Percentiles rank a stretch among this genome's conserved stretches.
Evolutionary conservation across 2,797 vertebrate genomes (phyloP).

Genomic region (Calcarius lapponicus): DNA sequence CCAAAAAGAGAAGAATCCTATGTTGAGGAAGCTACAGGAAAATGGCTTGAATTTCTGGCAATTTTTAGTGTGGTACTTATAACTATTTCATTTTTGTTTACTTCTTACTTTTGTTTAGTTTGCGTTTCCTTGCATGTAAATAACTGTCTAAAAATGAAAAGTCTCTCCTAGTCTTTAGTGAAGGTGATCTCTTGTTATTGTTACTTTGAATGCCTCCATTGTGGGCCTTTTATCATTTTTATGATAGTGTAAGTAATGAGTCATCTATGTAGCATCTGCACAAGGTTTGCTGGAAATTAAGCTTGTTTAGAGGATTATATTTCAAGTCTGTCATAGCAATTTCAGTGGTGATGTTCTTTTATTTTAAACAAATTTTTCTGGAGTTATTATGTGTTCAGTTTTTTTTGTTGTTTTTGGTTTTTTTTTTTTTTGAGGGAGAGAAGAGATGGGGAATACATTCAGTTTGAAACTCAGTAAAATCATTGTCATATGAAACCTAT

Average conservation of each 20-base stretch:
- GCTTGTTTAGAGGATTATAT: constrained; percentile 51
- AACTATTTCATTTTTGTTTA: not conserved
- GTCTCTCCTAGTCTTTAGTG: not conserved
- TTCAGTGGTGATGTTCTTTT: constrained; percentile 14
- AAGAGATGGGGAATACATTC: not conserved
- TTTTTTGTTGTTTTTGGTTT: no score
- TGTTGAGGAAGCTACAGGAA: not conserved
- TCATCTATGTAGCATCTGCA: constrained; percentile 31
- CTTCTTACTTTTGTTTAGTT: not conserved
- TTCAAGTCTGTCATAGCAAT: constrained; percentile 54
- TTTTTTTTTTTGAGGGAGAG: not conserved
- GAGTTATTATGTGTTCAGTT: not conserved
- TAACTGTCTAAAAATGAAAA: not conserved
- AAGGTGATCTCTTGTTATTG: constrained; percentile 50
- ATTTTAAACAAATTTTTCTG: constrained; percentile 25
- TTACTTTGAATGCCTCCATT: constrained; percentile 39
- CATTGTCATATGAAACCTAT: not conserved
- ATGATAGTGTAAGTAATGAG: constrained; percentile 40
- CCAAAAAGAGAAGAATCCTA: not conserved
- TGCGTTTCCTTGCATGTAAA: not conserved
- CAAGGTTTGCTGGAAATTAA: constrained; percentile 57
- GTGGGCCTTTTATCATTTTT: constrained; percentile 64
- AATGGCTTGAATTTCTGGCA: not conserved
- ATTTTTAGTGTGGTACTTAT: not conserved
- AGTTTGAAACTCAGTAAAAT: not conserved